Evolutionary conservation across 2,797 vertebrate genomes (phyloP), one percentile per base, ranked within the genome.

Genomic region (Dipus sagitta): DNA sequence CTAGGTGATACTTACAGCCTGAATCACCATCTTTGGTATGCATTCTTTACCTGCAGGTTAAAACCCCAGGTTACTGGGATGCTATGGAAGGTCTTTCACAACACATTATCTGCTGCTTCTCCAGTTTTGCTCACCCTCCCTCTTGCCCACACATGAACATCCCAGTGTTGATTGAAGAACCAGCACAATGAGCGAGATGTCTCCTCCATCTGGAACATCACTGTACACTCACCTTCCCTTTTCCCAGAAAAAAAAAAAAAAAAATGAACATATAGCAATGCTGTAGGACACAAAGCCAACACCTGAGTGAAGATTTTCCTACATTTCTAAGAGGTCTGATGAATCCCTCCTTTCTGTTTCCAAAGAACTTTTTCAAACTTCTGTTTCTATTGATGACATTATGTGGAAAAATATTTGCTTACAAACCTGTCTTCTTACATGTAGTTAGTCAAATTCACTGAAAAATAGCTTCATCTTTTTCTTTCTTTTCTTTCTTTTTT

Each of bases 371-470:
- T 64, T 79, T 24, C 14, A 85, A 70, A 84, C 17, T 42, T 82
- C 15, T 87, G 62, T 81, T 78, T 86, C n/a, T 67, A 30, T 70
- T 90, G 62, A 42, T 20, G 54, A 17, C 7, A 64, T 92, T 92
- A 47, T 34, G 23, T 84, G 52, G 18, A 85, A 80, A 92, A 81
- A 65, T 32, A 72, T 74, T 85, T 87, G 47, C 30, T 86, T 72
- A 72, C 0, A 77, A 82, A 75, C 86, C 58, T 92, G 13, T 52
- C 14, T 92, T 88, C 21, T 83, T 28, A 52, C 30, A 2, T 32
- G 3, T 28, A 92, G 72, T 5, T 32, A n/a, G 60, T 2, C 34
- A 82, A 54, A 52, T 60, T 78, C 86, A 86, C 30, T 54, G 21
- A 5, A 14, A 34, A 70, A 24, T 71, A 87, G 92, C 38, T 38